Evolutionary conservation across 2,113 vertebrate genomes (phyloP).

Genomic region (Ochotona curzoniae): DNA sequence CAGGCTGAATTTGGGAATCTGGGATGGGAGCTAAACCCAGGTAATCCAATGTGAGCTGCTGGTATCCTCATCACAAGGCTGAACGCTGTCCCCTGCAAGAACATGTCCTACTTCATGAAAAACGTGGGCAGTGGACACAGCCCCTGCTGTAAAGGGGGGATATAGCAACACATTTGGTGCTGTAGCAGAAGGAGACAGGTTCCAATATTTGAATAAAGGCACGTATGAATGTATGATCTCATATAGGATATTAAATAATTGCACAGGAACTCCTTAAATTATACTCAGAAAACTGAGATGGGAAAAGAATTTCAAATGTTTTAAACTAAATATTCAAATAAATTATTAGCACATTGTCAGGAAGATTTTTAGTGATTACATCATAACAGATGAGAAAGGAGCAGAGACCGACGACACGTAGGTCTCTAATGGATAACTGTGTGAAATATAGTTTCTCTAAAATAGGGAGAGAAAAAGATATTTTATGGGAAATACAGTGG

Average conservation of each 20-base stretch:
- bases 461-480: not conserved
- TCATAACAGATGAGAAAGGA: not conserved
- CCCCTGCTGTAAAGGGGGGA: no score
- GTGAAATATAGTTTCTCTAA: not conserved
- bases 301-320: not conserved
- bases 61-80: no score
- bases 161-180: no score
- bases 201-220: not conserved
- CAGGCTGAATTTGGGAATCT: no score
- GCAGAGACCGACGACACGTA: not conserved
- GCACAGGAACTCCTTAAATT: not conserved
- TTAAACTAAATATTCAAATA: not conserved
- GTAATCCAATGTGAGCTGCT: no score
- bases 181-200: no score
- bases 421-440: not conserved
- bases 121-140: no score
- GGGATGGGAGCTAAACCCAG: no score
- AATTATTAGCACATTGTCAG: not conserved
- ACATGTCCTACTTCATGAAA: no score
- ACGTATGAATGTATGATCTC: not conserved
- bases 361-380: not conserved
- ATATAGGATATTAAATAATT: not conserved
- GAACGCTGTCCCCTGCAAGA: no score
- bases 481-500: not conserved
- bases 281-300: no score